Base-by-base conservation (phyloP, 2,797 vertebrate species). In the Hoplostethus atlanticus region DNA sequence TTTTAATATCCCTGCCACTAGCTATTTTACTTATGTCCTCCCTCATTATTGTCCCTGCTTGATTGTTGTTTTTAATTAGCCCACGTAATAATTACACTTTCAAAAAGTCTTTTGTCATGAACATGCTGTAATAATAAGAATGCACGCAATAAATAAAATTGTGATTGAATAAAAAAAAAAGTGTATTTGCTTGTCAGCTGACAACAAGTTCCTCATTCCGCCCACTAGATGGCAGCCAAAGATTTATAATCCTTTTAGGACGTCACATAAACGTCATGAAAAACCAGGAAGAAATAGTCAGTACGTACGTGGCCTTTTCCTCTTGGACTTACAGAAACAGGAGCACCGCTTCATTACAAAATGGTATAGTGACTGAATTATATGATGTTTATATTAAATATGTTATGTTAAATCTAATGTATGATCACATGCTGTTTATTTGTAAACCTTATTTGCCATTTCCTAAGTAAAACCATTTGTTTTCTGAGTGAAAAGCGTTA, bases 291-390 rank as follows among this genome's bases (percentile, higher is more conserved):
- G 71, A 0, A 38, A 0, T 82, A 88, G 55, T 63, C 85, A 91
- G 87, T 93, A 94, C 93, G 93, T 94, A 94, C 93, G 93, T 94
- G 93, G 81, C 92, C 88, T 91, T 94, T 68, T 81, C 64, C 66
- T 76, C 64, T 83, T 78, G 69, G 47, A 79, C 56, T 16, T 21
- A 3, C 0, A 71, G 36, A 50, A 51, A 34, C 34, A 57, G 72
- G 56, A 88, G 63, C 66, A 4, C 48, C 30, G 25, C 73, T 67
- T 73, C 64, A 63, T 28, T 5, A 47, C 55, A 84, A 79, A 90
- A 93, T 93, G 93, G 92, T 93, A 84, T 1, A 52, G n/a, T 74
- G 31, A 31, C 25, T 16, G 0, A 12, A 1, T 0, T 52, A 63
- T 16, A 30, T 56, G 0, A 8, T 10, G 1, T 66, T 58, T 64